Evolutionary conservation across 1,140 invertebrate species (phyloP).

Genomic region (Camponotus floridanus): DNA sequence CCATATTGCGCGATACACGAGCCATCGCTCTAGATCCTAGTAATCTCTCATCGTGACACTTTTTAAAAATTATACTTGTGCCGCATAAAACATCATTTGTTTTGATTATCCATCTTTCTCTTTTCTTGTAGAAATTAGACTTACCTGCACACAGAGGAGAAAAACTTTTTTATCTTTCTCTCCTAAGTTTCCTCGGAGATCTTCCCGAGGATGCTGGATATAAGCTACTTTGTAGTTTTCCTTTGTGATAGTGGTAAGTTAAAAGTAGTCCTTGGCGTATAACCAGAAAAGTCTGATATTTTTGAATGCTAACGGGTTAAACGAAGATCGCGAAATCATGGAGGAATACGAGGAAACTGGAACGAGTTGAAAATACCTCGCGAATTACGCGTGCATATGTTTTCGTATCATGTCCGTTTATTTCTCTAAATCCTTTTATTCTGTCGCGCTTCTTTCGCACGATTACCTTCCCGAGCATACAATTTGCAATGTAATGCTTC

Average conservation of each 20-base stretch:
- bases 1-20: background rate
- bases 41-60: slow-evolving; percentile 39
- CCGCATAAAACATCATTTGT: background rate
- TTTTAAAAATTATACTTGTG: slow-evolving; percentile 12
- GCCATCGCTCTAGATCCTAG: background rate
- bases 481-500: slow-evolving; percentile 20
- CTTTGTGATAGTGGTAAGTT: slow-evolving; percentile 32
- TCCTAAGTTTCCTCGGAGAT: slow-evolving; percentile 36
- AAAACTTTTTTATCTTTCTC: slow-evolving; percentile 33
- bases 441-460: slow-evolving; percentile 17
- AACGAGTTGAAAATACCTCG: slow-evolving; percentile 44
- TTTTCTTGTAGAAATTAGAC: background rate
- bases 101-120: background rate
- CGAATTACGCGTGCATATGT: slow-evolving; percentile 47
- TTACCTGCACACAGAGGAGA: slow-evolving; percentile 17
- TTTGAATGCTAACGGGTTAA: slow-evolving; percentile 42
- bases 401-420: slow-evolving; percentile 35
- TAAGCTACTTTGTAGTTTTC: slow-evolving; percentile 54
- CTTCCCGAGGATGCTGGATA: slow-evolving; percentile 14
- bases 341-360: background rate
- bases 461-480: slow-evolving; percentile 34
- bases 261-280: slow-evolving; percentile 11
- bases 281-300: slow-evolving; percentile 40
- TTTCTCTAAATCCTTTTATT: slow-evolving; percentile 26
- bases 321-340: slow-evolving; percentile 49